Conservation (phyloP, 2,113 vertebrate genomes). For the Passer domesticus region DNA sequence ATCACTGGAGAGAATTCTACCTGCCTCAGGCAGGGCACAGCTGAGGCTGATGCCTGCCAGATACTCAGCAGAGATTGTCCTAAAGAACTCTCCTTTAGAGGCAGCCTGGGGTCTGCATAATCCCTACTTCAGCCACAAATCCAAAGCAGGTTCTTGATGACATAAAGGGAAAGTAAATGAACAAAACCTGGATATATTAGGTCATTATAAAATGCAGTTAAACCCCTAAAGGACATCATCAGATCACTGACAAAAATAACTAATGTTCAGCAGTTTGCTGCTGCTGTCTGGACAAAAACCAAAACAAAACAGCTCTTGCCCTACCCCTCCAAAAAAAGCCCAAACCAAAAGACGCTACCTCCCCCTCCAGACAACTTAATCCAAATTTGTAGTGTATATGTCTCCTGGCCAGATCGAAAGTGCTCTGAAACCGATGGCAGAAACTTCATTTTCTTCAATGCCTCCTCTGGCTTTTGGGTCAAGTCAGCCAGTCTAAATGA, state of each 20-base stretch:
- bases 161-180: background rate
- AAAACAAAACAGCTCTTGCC: accelerated
- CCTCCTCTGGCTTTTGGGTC: background rate
- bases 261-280: background rate
- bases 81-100: background rate
- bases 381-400: background rate
- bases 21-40: background rate
- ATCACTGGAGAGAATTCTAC: background rate
- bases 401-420: background rate
- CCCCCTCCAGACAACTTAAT: background rate
- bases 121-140: background rate
- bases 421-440: background rate
- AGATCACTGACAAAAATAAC: background rate
- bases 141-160: background rate
- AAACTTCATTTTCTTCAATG: background rate
- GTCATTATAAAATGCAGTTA: background rate
- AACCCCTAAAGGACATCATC: background rate
- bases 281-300: background rate
- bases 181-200: background rate
- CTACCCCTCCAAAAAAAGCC: too few species aligned
- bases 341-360: background rate
- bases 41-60: background rate
- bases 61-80: background rate
- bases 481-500: background rate
- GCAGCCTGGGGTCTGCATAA: background rate